Percentiles rank a stretch among this genome's conserved stretches.
Conservation (phyloP, 2,113 vertebrate genomes). For the Channa argus region DNA sequence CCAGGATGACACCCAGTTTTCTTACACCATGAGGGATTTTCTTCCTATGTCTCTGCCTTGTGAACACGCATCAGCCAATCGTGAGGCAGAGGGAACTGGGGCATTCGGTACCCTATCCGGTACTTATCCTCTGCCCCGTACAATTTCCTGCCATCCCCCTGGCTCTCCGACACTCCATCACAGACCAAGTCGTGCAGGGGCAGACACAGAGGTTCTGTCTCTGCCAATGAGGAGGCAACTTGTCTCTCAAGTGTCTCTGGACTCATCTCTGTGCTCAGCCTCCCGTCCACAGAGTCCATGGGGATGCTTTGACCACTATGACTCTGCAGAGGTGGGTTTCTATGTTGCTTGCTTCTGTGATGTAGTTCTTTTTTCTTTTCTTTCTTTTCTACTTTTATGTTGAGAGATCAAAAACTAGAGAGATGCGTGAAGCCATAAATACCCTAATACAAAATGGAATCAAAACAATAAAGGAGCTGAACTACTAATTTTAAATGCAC, state of each 20-base stretch:
- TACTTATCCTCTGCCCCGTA: conserved; percentile 25
- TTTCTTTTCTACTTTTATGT: too few species aligned
- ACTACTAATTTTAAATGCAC: too few species aligned
- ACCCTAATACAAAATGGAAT: too few species aligned
- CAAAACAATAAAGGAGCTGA: too few species aligned
- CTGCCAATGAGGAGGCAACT: conserved; percentile 49
- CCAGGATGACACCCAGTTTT: conserved; percentile 60
- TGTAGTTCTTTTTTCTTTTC: too few species aligned
- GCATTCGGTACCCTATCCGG: conserved; percentile 26
- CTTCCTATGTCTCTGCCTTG: conserved; percentile 27
- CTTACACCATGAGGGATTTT: conserved; percentile 69
- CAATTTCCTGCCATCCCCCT: not conserved
- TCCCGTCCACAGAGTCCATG: conserved; percentile 72
- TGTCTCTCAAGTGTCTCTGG: conserved; percentile 64
- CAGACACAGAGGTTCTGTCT: conserved; percentile 29
- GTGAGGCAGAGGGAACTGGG: conserved; percentile 4
- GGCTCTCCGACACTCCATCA: conserved; percentile 44
- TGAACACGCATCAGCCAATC: not conserved
- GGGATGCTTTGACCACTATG: conserved; percentile 72
- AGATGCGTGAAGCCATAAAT: too few species aligned
- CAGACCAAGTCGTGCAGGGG: conserved; percentile 4
- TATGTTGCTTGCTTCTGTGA: not conserved
- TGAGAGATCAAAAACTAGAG: too few species aligned
- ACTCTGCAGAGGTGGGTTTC: conserved; percentile 72
- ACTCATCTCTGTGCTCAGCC: conserved; percentile 59